These are phyloP conservation scores for Herminia tarsipennalis DNA, from an alignment of 2,888 invertebrate genomes.

Conservation along the genomic window DNA sequence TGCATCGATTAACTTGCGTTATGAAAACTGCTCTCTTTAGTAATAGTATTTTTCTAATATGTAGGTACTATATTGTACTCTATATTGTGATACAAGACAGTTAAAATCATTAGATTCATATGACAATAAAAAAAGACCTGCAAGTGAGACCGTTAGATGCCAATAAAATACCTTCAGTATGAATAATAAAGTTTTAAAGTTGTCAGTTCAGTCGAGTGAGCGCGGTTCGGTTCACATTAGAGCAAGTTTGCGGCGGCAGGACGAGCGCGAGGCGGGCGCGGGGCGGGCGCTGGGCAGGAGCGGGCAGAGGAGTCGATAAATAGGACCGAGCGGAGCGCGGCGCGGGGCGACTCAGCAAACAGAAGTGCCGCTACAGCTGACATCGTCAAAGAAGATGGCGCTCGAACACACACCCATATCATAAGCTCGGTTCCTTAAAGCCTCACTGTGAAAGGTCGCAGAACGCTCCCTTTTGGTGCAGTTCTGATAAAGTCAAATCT, in stretches of 20 bases:
- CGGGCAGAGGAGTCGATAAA: conserved; percentile 10
- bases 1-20: no score
- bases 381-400: not conserved
- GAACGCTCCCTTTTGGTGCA: no score
- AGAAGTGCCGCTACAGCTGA: conserved; percentile 1
- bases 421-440: no score
- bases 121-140: not conserved
- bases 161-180: conserved; percentile 2
- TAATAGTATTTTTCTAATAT: no score
- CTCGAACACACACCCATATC: not conserved
- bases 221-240: conserved; percentile 5
- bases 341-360: conserved; percentile 4
- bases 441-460: no score
- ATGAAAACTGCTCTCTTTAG: no score
- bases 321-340: conserved; percentile 5
- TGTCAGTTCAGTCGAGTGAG: conserved; percentile 6
- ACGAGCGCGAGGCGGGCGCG: not conserved
- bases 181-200: conserved; percentile 12
- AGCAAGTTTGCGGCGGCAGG: conserved; percentile 3
- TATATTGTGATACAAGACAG: no score
- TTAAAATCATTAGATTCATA: not conserved
- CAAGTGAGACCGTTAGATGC: not conserved
- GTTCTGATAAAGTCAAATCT: no score
- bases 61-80: no score
- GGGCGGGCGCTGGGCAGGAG: not conserved